A percentile compares a stretch with the other conserved stretches of the same genome.
Conservation (phyloP, 2,797 vertebrate species). For the Anomalospiza imberbis region DNA sequence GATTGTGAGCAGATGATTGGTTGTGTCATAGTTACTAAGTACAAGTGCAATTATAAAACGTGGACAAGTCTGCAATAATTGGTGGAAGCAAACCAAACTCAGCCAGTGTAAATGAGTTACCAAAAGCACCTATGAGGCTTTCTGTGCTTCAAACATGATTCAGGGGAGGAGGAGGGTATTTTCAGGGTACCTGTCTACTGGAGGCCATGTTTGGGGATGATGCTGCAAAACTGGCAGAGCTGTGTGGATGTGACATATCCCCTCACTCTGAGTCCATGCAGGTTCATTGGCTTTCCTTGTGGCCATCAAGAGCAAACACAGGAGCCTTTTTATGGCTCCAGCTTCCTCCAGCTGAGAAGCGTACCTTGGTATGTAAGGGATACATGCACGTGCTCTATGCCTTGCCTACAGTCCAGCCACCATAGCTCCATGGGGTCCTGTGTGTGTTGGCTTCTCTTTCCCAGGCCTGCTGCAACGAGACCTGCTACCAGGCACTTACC, state of each 20-base stretch:
- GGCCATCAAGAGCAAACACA: neutral
- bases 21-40: neutral
- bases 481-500: neutral
- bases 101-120: neutral
- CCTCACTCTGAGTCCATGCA: neutral
- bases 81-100: neutral
- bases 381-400: rapidly evolving
- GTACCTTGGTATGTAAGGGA: neutral
- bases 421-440: rapidly evolving
- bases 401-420: rapidly evolving
- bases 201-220: neutral
- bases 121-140: neutral
- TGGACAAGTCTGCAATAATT: neutral
- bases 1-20: neutral
- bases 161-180: neutral
- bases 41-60: neutral
- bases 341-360: neutral
- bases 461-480: neutral
- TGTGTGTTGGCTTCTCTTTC: rapidly evolving
- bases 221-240: neutral
- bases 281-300: rapidly evolving
- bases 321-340: neutral
- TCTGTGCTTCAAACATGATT: neutral
- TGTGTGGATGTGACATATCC: rapidly evolving
- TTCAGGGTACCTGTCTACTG: neutral